Base-by-base conservation (phyloP, 2,113 vertebrate genomes). In the Heterocephalus glaber region DNA sequence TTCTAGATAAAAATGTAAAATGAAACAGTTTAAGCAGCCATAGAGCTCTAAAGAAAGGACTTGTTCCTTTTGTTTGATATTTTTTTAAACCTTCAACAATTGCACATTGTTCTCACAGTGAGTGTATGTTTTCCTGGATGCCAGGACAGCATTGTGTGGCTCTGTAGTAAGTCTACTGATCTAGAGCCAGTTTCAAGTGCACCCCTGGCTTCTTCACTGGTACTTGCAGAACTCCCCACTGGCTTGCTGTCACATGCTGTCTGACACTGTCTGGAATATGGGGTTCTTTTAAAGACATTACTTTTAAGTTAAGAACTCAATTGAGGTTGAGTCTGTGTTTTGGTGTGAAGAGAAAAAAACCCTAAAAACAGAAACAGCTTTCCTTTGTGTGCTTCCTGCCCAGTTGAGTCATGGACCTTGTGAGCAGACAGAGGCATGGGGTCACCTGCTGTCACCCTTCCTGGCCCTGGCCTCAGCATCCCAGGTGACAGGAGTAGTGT, bases 271-370 rank as follows among this genome's bases (percentile, higher is more conserved):
- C 56, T 93, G 54, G 72, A 79, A 80, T 81, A 70, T 19, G 68
- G 2, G 70, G 30, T 44, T 47, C 14, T 79, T 86, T 96, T 56
- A 82, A 93, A 83, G 60, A 13, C 60, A 68, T 94, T 68, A 61
- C 68, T 63, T 94, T 92, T 56, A 74, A 91, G 10, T 35, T 90
- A 91, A 83, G 30, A 92, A 84, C 38, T 66, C 4, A 77, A 41
- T 88, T 49, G 52, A 92, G 87, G 86, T 94, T 90, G 44, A 89
- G 83, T 76, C 54, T 94, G 20, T 94, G 20, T 92, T 93, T 94
- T 92, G 41, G 60, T 85, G 90, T 47, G 5, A 90, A 79, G 52
- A n/a, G 9, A 2, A 56, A 60, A 49, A 68, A 33, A 7, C 2
- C 0, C 3, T 47, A 6, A 86, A 60, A 82, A 66, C 9, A 41